Conservation (phyloP, 1,140 invertebrate species). For the Kradibia gibbosae region DNA sequence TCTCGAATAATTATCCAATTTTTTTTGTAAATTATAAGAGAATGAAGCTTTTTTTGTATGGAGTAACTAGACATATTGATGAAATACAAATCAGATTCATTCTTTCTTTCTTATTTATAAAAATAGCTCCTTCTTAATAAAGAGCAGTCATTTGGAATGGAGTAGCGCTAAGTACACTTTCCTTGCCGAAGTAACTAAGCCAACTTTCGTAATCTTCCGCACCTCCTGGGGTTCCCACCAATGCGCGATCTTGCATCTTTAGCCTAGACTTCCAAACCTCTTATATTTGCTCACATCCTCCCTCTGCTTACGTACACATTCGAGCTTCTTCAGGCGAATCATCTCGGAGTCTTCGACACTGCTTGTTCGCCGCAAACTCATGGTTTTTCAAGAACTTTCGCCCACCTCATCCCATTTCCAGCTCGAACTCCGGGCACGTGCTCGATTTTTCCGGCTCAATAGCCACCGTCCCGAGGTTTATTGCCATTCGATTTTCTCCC, state of each 20-base stretch:
- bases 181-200: neutral
- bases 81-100: neutral
- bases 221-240: neutral
- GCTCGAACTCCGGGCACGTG: neutral
- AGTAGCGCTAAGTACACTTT: neutral
- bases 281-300: constrained; percentile 8
- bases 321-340: neutral
- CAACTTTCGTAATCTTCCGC: constrained; percentile 17
- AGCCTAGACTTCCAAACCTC: neutral
- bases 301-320: neutral
- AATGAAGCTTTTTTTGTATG: neutral
- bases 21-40: neutral
- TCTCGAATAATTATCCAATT: neutral
- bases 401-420: constrained; percentile 1
- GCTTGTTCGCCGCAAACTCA: neutral
- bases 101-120: neutral
- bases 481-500: neutral
- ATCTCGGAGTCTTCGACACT: neutral
- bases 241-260: neutral
- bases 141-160: neutral
- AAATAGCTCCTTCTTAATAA: neutral
- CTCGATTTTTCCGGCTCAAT: constrained; percentile 38
- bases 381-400: constrained; percentile 15
- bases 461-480: constrained; percentile 23
- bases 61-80: neutral